Conservation (phyloP, 2,888 invertebrate species). For the Petrolisthes cinctipes region DNA sequence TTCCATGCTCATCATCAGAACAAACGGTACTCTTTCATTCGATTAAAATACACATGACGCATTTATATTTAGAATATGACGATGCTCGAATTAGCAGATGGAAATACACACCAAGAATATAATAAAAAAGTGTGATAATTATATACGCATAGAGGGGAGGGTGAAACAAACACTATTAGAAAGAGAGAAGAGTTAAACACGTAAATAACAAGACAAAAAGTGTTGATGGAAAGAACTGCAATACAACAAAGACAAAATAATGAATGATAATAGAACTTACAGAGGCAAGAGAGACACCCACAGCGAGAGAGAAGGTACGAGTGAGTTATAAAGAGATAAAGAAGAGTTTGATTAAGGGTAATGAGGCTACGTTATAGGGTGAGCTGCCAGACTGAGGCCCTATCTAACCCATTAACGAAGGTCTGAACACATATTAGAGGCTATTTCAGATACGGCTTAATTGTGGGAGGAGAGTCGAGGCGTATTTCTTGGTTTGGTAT, state of each 20-base stretch:
- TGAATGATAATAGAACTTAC: not conserved
- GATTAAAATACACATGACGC: no score
- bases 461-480: no score
- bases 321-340: slow-evolving; percentile 8
- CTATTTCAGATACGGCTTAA: no score
- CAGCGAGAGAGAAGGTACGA: slow-evolving; percentile 8
- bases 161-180: not conserved
- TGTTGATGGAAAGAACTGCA: not conserved
- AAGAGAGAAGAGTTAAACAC: not conserved
- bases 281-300: not conserved
- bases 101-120: not conserved
- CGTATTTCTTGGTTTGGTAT: no score
- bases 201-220: not conserved
- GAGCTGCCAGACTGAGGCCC: no score
- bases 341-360: not conserved
- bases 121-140: not conserved
- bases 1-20: no score
- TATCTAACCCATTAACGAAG: no score
- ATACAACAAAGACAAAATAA: not conserved
- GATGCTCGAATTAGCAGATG: not conserved
- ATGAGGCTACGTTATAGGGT: no score
- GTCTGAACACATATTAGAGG: no score
- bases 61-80: not conserved
- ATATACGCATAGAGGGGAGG: not conserved
- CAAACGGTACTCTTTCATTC: no score